Base-by-base conservation (phyloP, 2,113 vertebrate species). In the Sapajus apella region DNA sequence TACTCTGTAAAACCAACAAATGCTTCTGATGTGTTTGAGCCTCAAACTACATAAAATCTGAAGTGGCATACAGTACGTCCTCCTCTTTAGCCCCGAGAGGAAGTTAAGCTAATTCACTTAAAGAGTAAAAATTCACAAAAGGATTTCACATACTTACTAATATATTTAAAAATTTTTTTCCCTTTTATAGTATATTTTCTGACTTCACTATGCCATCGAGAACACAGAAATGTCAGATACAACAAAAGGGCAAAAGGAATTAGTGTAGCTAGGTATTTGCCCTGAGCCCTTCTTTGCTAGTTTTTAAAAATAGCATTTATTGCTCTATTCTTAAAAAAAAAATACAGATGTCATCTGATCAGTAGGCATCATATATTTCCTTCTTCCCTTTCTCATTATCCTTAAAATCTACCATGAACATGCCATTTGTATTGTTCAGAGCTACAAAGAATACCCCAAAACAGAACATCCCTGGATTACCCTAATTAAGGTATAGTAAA, bases 211-310 rank as follows among this genome's bases (percentile, higher is more conserved):
- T 0, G 5, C 61, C n/a, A 73, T 56, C 16, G 10, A 96, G 45
- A 97, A 92, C 43, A 95, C 0, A 75, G 79, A 93, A 66, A 90
- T 35, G 17, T 2, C 73, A 21, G 43, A 79, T 90, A 9, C 23
- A 91, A 95, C 32, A 84, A 86, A 97, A 94, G 77, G 20, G 25
- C 70, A 81, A 93, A 95, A 76, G 37, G 16, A 77, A 79, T 35
- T 79, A 45, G 25, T 16, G 0, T 27, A 58, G 20, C 21, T n/a
- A 30, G 43, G 37, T 66, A 2, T 35, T 92, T 35, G 23, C 17
- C 21, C 30, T 76, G 58, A 58, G n/a, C 18, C 40, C 13, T 85
- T 37, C 14, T 95, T n/a, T 91, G 47, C 16, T 27, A 32, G n/a
- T 79, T 92, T 37, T 2, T 1, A 32, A 73, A 92, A 35, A 55